Percentiles rank a stretch among this genome's conserved stretches.
Evolutionary conservation across 1,140 invertebrate genomes (phyloP).

Genomic region (Pseudomyrmex gracilis): DNA sequence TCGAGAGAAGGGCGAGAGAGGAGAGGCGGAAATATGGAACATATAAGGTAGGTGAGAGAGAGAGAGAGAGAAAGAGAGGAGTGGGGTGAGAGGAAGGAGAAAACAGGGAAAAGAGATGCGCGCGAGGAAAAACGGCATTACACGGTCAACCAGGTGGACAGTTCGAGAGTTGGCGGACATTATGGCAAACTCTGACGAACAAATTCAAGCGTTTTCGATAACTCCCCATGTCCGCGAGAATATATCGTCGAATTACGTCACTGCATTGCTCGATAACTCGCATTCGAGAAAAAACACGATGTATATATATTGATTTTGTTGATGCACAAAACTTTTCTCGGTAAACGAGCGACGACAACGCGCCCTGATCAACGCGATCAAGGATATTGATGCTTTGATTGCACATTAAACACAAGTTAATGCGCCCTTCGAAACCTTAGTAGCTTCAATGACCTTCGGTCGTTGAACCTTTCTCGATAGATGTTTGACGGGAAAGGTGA

Average conservation of each 20-base stretch:
- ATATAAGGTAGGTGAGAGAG: slow-evolving; percentile 20
- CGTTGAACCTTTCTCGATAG: slow-evolving; percentile 31
- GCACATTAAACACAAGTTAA: slow-evolving; percentile 15
- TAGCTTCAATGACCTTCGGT: slow-evolving; percentile 19
- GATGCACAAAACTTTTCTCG: slow-evolving; percentile 51
- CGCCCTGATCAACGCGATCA: not conserved
- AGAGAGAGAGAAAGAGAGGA: not conserved
- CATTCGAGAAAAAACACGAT: slow-evolving; percentile 69
- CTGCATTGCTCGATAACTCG: slow-evolving; percentile 65
- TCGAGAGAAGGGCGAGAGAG: slow-evolving; percentile 4
- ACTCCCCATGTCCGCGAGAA: slow-evolving; percentile 40
- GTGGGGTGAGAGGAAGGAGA: not conserved
- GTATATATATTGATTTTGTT: slow-evolving; percentile 51
- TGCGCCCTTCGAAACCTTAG: slow-evolving; percentile 5
- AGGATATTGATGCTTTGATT: slow-evolving; percentile 17
- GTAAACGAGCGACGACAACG: not conserved
- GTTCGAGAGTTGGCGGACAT: slow-evolving; percentile 4
- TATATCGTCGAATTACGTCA: slow-evolving; percentile 74
- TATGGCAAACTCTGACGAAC: slow-evolving; percentile 35
- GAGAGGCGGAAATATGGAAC: slow-evolving; percentile 31
- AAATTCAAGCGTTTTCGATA: slow-evolving; percentile 70
- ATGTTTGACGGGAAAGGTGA: slow-evolving; percentile 10
- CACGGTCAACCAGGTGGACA: slow-evolving; percentile 27
- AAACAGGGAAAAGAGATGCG: not conserved
- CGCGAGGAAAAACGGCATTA: slow-evolving; percentile 54